Percentiles rank a stretch among this genome's conserved stretches.
Evolutionary conservation across 2,888 invertebrate species (phyloP).

Genomic region (Agonopterix arenella): DNA sequence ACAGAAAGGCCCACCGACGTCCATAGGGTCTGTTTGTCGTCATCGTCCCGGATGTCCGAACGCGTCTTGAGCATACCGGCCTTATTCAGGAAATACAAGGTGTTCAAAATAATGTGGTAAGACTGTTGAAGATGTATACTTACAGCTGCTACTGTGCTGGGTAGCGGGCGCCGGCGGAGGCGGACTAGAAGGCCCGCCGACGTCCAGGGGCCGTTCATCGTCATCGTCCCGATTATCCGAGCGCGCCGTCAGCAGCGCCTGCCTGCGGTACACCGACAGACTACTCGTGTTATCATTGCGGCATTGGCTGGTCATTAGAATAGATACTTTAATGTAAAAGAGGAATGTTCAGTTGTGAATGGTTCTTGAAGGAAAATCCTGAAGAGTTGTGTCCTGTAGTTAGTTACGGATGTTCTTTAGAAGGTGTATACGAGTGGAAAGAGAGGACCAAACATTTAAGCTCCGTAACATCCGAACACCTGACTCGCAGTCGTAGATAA

Average conservation of each 20-base stretch:
- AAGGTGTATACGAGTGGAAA: too few relatives aligned
- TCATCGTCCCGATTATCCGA: slow-evolving; percentile 83
- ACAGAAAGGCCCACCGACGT: slow-evolving; percentile 92
- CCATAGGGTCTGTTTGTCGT: slow-evolving; percentile 90
- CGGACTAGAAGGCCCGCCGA: slow-evolving; percentile 91
- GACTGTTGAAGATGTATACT: slow-evolving; percentile 25
- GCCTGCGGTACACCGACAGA: slow-evolving; percentile 82
- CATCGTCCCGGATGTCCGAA: slow-evolving; percentile 81
- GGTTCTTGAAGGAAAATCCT: too few relatives aligned
- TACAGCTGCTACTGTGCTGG: slow-evolving; percentile 54
- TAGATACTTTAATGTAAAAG: too few relatives aligned
- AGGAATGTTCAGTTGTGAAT: too few relatives aligned
- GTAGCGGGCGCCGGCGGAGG: slow-evolving; percentile 79
- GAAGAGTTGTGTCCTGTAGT: too few relatives aligned
- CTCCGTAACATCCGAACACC: too few relatives aligned
- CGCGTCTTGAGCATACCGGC: slow-evolving; percentile 40
- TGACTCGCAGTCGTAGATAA: too few relatives aligned
- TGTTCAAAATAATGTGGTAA: too few relatives aligned
- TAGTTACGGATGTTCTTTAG: too few relatives aligned
- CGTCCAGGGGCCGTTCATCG: slow-evolving; percentile 90
- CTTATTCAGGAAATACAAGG: too few relatives aligned
- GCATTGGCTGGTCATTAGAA: background rate
- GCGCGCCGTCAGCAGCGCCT: slow-evolving; percentile 85
- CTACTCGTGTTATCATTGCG: slow-evolving; percentile 66
- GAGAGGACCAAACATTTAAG: too few relatives aligned